These are phyloP conservation scores for Dicentrarchus labrax DNA, from an alignment of 2,113 vertebrate genomes.

Conservation along the genomic window DNA sequence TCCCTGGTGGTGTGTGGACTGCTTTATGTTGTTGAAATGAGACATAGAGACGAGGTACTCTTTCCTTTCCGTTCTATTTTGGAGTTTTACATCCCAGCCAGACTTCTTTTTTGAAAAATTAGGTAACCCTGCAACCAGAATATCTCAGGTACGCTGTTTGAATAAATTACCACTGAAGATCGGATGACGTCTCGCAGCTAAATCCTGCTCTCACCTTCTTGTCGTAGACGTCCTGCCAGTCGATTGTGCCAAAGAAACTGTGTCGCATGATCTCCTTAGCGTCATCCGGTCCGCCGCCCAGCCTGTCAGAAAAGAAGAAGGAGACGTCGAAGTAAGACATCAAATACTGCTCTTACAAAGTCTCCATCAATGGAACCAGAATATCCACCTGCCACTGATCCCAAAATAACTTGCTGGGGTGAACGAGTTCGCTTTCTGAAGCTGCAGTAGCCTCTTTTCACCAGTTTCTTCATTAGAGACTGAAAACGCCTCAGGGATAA, in stretches of 20 bases:
- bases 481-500: conserved; percentile 44
- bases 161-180: conserved; percentile 22
- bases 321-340: conserved; percentile 43
- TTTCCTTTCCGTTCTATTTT: conserved; percentile 49
- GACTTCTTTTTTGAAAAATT: conserved; percentile 37
- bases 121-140: conserved; percentile 69
- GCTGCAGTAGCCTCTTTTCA: conserved; percentile 48
- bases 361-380: conserved; percentile 68
- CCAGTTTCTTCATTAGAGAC: conserved; percentile 27
- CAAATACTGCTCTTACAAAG: conserved; percentile 51
- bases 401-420: conserved; percentile 63
- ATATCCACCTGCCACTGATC: conserved; percentile 70
- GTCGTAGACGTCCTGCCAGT: conserved; percentile 98
- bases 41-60: conserved; percentile 51
- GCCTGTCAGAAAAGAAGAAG: conserved; percentile 77
- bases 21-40: not conserved
- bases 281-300: conserved; percentile 95
- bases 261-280: conserved; percentile 98
- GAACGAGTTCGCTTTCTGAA: conserved; percentile 58
- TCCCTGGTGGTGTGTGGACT: not conserved
- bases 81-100: conserved; percentile 36
- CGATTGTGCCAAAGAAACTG: conserved; percentile 93
- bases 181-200: conserved; percentile 24
- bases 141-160: conserved; percentile 39
- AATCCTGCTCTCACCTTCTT: conserved; percentile 91